These are phyloP conservation scores for Xestia sexstrigata DNA, from an alignment of 2,888 invertebrate species.

Conservation along the genomic window DNA sequence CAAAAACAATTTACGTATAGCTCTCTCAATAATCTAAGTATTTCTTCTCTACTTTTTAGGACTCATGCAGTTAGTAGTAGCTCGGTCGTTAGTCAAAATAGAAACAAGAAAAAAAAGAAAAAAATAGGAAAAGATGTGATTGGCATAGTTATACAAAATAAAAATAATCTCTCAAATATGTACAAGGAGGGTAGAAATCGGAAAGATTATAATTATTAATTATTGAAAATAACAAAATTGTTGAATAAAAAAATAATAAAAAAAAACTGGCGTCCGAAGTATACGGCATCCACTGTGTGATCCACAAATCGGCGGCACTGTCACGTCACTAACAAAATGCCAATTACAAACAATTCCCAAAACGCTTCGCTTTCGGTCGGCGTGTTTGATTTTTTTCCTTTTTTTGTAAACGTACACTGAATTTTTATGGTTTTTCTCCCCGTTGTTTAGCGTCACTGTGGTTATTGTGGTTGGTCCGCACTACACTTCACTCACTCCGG, in stretches of 20 bases:
- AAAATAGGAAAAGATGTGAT: slow-evolving; percentile 86
- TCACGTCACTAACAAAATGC: slow-evolving; percentile 89
- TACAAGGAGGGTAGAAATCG: slow-evolving; percentile 79
- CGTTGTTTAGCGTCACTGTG: slow-evolving; percentile 78
- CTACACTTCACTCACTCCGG: slow-evolving; percentile 80
- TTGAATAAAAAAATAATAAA: slow-evolving; percentile 70
- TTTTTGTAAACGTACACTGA: slow-evolving; percentile 83
- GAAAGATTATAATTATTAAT: slow-evolving; percentile 68
- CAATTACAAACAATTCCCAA: slow-evolving; percentile 88
- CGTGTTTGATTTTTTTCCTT: slow-evolving; percentile 72
- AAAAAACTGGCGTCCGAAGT: slow-evolving; percentile 82
- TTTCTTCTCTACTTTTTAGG: slow-evolving; percentile 45
- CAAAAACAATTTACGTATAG: slow-evolving; percentile 20
- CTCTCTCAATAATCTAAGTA: slow-evolving; percentile 11
- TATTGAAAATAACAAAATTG: slow-evolving; percentile 59
- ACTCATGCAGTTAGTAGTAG: slow-evolving; percentile 83
- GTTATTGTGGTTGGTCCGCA: slow-evolving; percentile 71
- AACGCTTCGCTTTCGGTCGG: slow-evolving; percentile 72
- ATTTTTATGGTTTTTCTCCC: slow-evolving; percentile 68
- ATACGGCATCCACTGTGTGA: slow-evolving; percentile 81
- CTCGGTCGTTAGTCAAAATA: slow-evolving; percentile 70
- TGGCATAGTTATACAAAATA: slow-evolving; percentile 86
- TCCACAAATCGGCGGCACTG: slow-evolving; percentile 82
- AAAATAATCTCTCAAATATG: slow-evolving; percentile 83
- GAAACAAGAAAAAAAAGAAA: slow-evolving; percentile 71